Conservation (phyloP, 2,113 vertebrate genomes). For the Meleagris gallopavo region DNA sequence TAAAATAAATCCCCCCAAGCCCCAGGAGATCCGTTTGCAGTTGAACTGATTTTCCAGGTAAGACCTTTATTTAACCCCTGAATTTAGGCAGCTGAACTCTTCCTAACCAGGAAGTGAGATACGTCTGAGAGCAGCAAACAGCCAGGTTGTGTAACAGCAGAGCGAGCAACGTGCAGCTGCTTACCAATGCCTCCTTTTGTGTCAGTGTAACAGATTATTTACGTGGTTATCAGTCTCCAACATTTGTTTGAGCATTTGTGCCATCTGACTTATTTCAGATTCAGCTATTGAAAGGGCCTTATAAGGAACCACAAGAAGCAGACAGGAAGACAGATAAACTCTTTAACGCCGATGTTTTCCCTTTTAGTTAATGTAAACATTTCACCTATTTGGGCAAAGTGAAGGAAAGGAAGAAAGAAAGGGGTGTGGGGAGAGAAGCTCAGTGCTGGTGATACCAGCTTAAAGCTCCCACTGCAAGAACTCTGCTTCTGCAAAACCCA, state of each 20-base stretch:
- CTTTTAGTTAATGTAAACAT: background rate
- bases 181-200: background rate
- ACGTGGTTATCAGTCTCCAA: background rate
- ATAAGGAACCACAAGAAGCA: background rate
- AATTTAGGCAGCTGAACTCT: background rate
- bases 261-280: background rate
- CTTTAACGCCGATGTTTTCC: fast-evolving
- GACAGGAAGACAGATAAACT: background rate
- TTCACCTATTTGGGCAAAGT: background rate
- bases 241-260: background rate
- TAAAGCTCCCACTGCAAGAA: background rate
- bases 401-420: background rate
- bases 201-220: background rate
- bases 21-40: fast-evolving
- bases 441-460: background rate
- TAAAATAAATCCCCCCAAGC: background rate
- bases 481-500: background rate
- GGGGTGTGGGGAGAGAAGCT: background rate
- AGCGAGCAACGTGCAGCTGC: background rate
- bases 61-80: background rate
- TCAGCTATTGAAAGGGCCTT: background rate
- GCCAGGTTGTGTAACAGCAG: background rate
- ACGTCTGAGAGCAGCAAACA: background rate
- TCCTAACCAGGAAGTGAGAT: constrained; percentile 33
- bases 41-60: constrained; percentile 42